phyloP scores from a whole-genome alignment of 2,888 invertebrate genomes.

The Troides aeacus region DNA sequence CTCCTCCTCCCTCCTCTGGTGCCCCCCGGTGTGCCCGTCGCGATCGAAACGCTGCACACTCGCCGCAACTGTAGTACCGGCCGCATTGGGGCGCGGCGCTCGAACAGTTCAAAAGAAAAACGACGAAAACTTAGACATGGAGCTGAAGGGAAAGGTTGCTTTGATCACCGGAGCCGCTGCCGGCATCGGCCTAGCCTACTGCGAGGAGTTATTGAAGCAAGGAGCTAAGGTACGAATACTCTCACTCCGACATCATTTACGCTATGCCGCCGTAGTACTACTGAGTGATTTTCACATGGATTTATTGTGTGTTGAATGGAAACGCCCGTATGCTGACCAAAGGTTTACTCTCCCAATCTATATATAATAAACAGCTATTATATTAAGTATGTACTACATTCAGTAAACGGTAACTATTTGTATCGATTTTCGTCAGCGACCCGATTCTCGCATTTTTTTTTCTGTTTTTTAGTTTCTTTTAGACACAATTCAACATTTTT shows the following conservation, averaged over 20 bases:
- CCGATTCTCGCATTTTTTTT: slow-evolving; percentile 37
- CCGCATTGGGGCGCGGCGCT: slow-evolving; percentile 59
- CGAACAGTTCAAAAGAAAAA: slow-evolving; percentile 37
- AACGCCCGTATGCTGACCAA: slow-evolving; percentile 2
- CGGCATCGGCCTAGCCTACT: slow-evolving; percentile 86
- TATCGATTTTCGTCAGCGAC: slow-evolving; percentile 70
- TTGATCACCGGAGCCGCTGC: slow-evolving; percentile 87
- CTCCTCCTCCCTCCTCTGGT: slow-evolving; percentile 36
- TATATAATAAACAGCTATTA: background rate
- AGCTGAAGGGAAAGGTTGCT: slow-evolving; percentile 86
- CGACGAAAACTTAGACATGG: slow-evolving; percentile 71
- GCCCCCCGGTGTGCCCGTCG: slow-evolving; percentile 45
- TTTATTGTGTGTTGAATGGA: slow-evolving; percentile 25
- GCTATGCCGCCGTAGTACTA: slow-evolving; percentile 20
- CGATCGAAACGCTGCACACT: slow-evolving; percentile 72
- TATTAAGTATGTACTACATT: slow-evolving; percentile 28
- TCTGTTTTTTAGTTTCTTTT: background rate
- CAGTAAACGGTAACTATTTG: slow-evolving; percentile 44
- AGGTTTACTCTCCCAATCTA: background rate
- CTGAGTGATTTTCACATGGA: slow-evolving; percentile 14
- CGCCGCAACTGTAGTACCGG: slow-evolving; percentile 44
- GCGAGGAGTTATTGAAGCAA: slow-evolving; percentile 84
- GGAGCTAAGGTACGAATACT: slow-evolving; percentile 84
- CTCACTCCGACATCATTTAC: slow-evolving; percentile 5
- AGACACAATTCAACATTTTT: no score